Evolutionary conservation across 2,888 invertebrate genomes (phyloP).

Genomic region (Orthonevra nobilis): DNA sequence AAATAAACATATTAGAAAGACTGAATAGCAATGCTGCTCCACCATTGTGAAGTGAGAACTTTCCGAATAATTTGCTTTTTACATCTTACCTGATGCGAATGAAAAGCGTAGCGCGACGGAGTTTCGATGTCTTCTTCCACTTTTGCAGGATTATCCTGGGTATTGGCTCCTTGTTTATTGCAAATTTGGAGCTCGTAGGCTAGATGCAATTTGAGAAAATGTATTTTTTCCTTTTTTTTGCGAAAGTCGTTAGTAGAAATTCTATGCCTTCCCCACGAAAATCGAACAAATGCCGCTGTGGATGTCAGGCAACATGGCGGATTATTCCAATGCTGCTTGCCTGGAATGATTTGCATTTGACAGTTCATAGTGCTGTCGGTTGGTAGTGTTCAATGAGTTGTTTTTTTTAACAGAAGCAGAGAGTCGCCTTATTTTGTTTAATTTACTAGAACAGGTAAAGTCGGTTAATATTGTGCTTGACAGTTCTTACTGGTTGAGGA

Average conservation of each 20-base stretch:
- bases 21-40: slow-evolving; percentile 47
- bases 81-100: slow-evolving; percentile 68
- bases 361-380: slow-evolving; percentile 1
- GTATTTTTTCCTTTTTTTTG: no score
- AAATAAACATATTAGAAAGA: slow-evolving; percentile 62
- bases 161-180: slow-evolving; percentile 7
- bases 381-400: no score
- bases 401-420: no score
- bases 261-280: slow-evolving; percentile 37
- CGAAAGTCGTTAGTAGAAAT: slow-evolving; percentile 10
- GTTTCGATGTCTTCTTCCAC: slow-evolving; percentile 37
- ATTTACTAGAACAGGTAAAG: no score
- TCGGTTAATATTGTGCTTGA: no score
- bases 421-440: no score
- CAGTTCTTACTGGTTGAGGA: no score
- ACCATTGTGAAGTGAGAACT: slow-evolving; percentile 40
- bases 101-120: slow-evolving; percentile 59
- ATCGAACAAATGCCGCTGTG: slow-evolving; percentile 65
- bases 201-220: slow-evolving; percentile 1
- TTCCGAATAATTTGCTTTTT: slow-evolving; percentile 58
- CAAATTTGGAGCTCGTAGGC: background rate
- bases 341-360: slow-evolving; percentile 14
- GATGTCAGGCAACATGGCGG: slow-evolving; percentile 51
- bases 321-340: slow-evolving; percentile 24
- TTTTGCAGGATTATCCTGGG: slow-evolving; percentile 47